Evolutionary conservation across 2,888 invertebrate genomes (phyloP), one percentile per base, ranked within the genome.

Genomic region (Leucoma salicis): DNA sequence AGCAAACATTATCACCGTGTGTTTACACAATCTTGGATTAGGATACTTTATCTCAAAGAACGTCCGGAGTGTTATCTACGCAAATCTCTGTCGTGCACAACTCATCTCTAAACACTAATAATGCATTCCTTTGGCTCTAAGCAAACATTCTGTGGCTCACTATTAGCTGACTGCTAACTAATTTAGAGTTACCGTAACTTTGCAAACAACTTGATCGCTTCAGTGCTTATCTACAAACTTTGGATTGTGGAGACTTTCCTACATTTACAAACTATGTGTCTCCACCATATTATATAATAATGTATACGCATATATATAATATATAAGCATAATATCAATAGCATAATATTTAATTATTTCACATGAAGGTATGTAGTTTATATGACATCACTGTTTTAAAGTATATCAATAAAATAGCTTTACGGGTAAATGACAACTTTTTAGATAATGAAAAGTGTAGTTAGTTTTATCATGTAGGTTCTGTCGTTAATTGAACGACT

Each of bases 41-140:
- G 57, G 49, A 53, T 50, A 55, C 40, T 46, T 66, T 68, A 72
- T 70, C 74, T 66, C 43, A 10, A 35, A 42, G 62, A 78, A 82
- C 80, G 78, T 79, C 62, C 57, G 45, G 57, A 63, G 57, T 52
- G 65, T 71, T 75, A 73, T 72, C 70, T 58, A 49, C 67, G 70
- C 70, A 67, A 70, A 74, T 72, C 62, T 66, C 39, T 52, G 47
- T 55, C 58, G 56, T 38, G 38, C 15, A 52, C 46, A 46, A 49
- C 45, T 49, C 50, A 42, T 49, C 53, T 57, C 64, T 62, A 67
- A 64, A 60, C 60, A 46, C 49, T 55, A 64, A 64, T 55, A 63
- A 65, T 57, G 50, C 63, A 71, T 67, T 68, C 67, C 64, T 64
- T 57, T 43, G 48, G 55, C 5, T 10, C 7, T 14, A 16, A 31